A percentile compares a stretch with the other conserved stretches of the same genome.
phyloP scores from a whole-genome alignment of 2,113 vertebrate species.

The Proterorhinus semilunaris region DNA sequence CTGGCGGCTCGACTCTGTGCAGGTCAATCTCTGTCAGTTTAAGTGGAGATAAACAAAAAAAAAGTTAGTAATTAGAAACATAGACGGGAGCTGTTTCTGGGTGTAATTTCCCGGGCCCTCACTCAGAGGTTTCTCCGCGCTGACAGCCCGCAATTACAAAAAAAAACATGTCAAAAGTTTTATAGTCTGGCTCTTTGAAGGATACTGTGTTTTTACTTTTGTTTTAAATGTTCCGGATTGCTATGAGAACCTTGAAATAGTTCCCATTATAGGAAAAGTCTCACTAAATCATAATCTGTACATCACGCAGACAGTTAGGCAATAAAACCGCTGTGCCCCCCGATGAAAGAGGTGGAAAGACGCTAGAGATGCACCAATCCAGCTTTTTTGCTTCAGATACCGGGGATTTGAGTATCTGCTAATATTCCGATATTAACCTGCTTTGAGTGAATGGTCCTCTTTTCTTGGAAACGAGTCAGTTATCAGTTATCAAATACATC shows the following conservation, averaged over 20 bases:
- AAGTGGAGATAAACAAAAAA: conserved; percentile 1
- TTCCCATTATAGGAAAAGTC: neutral
- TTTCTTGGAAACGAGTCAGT: no score
- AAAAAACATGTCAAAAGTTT: neutral
- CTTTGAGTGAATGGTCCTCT: no score
- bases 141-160: neutral
- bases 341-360: neutral
- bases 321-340: neutral
- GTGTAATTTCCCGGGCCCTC: neutral
- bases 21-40: neutral
- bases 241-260: neutral
- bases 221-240: neutral
- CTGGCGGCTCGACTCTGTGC: neutral
- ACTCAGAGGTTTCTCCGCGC: neutral
- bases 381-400: no score
- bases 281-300: no score
- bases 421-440: no score
- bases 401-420: no score
- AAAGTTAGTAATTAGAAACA: neutral
- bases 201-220: neutral
- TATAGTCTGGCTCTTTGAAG: neutral
- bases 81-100: neutral
- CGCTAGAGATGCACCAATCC: no score
- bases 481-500: no score
- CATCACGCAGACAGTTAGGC: no score